A percentile compares a stretch with the other conserved stretches of the same genome.
Conservation (phyloP, 2,113 vertebrate genomes). For the Ictalurus furcatus region DNA sequence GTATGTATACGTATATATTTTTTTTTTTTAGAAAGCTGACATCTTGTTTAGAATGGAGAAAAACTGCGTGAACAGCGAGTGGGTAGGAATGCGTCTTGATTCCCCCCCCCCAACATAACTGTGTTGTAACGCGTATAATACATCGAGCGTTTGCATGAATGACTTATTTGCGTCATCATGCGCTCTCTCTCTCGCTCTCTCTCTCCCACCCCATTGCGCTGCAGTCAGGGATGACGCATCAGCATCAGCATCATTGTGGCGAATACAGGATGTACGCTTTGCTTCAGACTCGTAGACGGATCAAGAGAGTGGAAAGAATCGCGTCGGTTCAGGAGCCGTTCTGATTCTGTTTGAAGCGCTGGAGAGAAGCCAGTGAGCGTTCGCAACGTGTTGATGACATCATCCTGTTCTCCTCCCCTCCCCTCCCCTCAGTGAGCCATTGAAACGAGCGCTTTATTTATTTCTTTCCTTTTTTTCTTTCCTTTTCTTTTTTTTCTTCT, state of each 20-base stretch:
- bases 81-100: background rate
- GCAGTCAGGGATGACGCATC: conserved; percentile 76
- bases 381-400: conserved; percentile 79
- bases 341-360: conserved; percentile 51
- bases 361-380: conserved; percentile 69
- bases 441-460: conserved; percentile 48
- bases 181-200: conserved; percentile 50
- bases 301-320: conserved; percentile 31
- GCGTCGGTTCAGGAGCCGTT: conserved; percentile 55
- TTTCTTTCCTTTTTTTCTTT: conserved; percentile 38
- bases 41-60: conserved; percentile 38
- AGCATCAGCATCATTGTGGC: conserved; percentile 64
- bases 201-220: conserved; percentile 56
- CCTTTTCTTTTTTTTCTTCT: too few species aligned
- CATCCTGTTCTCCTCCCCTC: conserved; percentile 58
- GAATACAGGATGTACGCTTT: conserved; percentile 70
- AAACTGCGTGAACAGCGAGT: conserved; percentile 7
- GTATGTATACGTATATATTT: too few species aligned
- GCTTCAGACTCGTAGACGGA: conserved; percentile 63
- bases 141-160: conserved; percentile 17
- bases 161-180: conserved; percentile 34
- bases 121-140: background rate
- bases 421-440: conserved; percentile 39
- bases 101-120: background rate
- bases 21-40: background rate